Conservation (phyloP, 2,797 vertebrate genomes). For the Tolypeutes matacus region DNA sequence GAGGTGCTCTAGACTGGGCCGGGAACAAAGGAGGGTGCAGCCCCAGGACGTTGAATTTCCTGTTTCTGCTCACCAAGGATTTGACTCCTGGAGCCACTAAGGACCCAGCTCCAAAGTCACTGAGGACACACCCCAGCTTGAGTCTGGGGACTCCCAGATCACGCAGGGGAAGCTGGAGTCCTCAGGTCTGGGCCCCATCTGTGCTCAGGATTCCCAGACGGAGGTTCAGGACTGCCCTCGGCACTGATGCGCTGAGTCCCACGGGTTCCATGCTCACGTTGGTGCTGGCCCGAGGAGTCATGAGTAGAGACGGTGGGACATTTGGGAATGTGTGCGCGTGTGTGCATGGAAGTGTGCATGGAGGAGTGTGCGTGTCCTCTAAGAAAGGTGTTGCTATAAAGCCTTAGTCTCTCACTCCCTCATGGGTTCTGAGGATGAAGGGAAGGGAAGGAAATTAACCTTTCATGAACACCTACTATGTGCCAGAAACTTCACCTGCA, state of each 20-base stretch:
- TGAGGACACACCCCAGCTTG: background rate
- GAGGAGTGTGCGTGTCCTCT: background rate
- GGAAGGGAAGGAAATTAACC: background rate
- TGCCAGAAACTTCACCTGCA: background rate
- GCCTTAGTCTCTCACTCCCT: background rate
- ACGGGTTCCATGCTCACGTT: background rate
- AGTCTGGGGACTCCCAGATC: background rate
- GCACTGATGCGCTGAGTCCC: background rate
- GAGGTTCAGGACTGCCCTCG: background rate
- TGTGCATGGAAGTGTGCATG: background rate
- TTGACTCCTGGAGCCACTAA: background rate
- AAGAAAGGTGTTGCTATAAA: background rate
- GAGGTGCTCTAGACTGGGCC: background rate
- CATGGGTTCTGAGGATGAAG: background rate
- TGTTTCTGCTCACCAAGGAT: background rate
- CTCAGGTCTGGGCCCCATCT: background rate
- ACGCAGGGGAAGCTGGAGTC: background rate
- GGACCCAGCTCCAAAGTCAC: background rate
- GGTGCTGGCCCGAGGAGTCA: conserved; percentile 61
- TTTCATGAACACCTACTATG: background rate
- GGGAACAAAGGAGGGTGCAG: background rate
- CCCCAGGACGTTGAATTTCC: conserved; percentile 14
- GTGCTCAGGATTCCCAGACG: background rate
- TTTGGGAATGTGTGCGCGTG: accelerated
- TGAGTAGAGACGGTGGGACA: background rate